Evolutionary conservation across 2,113 vertebrate species (phyloP).

Genomic region (Speoplatyrhinus poulsoni): DNA sequence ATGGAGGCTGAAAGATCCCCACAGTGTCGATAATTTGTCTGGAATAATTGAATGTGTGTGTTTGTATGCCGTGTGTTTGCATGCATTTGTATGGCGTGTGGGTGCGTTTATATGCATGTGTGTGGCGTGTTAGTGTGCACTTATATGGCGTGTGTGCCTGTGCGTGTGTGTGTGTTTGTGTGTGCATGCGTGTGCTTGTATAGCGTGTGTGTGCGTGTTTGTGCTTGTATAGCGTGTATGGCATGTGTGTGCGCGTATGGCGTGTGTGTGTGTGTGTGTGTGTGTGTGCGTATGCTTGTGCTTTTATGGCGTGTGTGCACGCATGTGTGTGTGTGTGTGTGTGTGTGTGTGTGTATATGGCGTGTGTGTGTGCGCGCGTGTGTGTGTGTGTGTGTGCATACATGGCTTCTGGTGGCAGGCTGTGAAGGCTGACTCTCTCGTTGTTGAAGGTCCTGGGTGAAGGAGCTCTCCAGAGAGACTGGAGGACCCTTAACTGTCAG

Average conservation of each 20-base stretch:
- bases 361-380: background rate
- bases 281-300: background rate
- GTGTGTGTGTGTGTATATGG: constrained; percentile 12
- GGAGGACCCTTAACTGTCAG: constrained; percentile 79
- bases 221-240: constrained; percentile 12
- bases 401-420: background rate
- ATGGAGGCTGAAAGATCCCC: constrained; percentile 65
- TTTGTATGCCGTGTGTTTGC: constrained; percentile 10
- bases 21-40: constrained; percentile 75
- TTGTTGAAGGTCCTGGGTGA: constrained; percentile 68
- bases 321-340: constrained; percentile 10
- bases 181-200: constrained; percentile 3
- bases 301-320: background rate
- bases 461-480: constrained; percentile 72
- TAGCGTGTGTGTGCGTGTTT: background rate
- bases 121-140: constrained; percentile 2
- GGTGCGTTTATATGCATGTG: constrained; percentile 14
- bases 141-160: background rate
- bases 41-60: constrained; percentile 58
- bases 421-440: constrained; percentile 47
- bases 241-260: background rate
- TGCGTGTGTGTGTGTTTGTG: constrained; percentile 16
- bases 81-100: background rate
- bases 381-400: background rate
- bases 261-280: background rate